Conservation (phyloP, 2,113 vertebrate species). For the Chlorocebus sabaeus region DNA sequence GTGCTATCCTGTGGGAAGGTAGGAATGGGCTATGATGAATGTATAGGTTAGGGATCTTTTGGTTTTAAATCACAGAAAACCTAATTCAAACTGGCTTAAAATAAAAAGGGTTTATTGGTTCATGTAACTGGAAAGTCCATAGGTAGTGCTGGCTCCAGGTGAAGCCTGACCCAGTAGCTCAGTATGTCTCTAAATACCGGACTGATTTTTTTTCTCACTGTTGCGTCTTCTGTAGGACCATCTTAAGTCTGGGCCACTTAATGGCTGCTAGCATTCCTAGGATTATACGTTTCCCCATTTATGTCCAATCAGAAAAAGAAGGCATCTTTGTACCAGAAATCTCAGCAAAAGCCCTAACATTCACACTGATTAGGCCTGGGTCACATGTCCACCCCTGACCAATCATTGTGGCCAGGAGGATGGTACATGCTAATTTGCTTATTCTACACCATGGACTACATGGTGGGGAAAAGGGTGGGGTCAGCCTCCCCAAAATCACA, state of each 20-base stretch:
- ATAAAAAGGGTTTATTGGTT: slow-evolving; percentile 2
- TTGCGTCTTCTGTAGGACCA: background rate
- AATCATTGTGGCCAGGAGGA: background rate
- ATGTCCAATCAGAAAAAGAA: background rate
- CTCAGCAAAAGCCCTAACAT: background rate
- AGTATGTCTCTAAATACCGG: background rate
- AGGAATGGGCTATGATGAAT: background rate
- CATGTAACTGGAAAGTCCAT: background rate
- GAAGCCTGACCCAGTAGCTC: background rate
- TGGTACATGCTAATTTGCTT: background rate
- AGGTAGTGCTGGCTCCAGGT: background rate
- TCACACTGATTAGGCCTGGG: background rate
- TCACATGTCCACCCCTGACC: background rate
- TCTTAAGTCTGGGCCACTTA: background rate
- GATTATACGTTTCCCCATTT: background rate
- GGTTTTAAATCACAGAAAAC: slow-evolving; percentile 1
- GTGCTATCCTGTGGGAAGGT: background rate
- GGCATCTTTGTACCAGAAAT: background rate
- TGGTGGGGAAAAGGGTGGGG: background rate
- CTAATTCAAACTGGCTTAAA: background rate
- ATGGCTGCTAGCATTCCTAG: background rate
- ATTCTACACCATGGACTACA: background rate
- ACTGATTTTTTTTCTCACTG: background rate
- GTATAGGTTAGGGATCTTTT: background rate
- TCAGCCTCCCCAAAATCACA: background rate